Base-by-base conservation (phyloP, 2,113 vertebrate species). In the Hemichromis elongatus region DNA sequence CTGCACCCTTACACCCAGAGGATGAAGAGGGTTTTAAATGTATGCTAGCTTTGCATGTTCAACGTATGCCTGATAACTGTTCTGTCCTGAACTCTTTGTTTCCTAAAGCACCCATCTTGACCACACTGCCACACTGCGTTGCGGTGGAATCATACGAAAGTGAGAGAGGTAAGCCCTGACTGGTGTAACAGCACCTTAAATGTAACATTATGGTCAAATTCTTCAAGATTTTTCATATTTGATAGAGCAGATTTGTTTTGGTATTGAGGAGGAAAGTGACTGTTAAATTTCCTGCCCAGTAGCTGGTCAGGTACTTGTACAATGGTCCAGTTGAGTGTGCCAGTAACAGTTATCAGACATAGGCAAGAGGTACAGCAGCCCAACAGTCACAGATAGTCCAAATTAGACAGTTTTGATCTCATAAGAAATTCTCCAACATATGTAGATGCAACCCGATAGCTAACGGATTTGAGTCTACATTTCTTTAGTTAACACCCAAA, bases 111-210 rank as follows among this genome's bases (percentile, higher is more conserved):
- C 52, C 52, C 0, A n/a, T 21, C 52, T 11, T 53, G 52, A 53
- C n/a, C 52, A 53, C 52, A 53, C n/a, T 21, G 52, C 6, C 52
- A 54, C 0, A 0, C n/a, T n/a, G n/a, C n/a, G n/a, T n/a, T n/a
- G n/a, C n/a, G n/a, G 9, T 21, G 52, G 52, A 54, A 54, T 54
- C 5, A 21, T 54, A 11, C 5, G n/a, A 54, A 54, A 54, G 52
- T 54, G 52, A 5, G n/a, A 21, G 52, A 54, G 52, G 6, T 11
- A 21, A 54, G 52, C n/a, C n/a, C 52, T 54, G 52, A 54, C 52
- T 54, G 52, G 52, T n/a, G 52, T 54, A 54, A 2, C 52, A 54
- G 21, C 52, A 54, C 52, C 11, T 21, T 54, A n/a, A 21, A 21
- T 54, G n/a, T 6, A 9, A 54, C 2, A 11, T 54, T 54, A 54